These are phyloP conservation scores for Heliconius himera DNA, from an alignment of 1,140 invertebrate genomes.

Conservation along the genomic window DNA sequence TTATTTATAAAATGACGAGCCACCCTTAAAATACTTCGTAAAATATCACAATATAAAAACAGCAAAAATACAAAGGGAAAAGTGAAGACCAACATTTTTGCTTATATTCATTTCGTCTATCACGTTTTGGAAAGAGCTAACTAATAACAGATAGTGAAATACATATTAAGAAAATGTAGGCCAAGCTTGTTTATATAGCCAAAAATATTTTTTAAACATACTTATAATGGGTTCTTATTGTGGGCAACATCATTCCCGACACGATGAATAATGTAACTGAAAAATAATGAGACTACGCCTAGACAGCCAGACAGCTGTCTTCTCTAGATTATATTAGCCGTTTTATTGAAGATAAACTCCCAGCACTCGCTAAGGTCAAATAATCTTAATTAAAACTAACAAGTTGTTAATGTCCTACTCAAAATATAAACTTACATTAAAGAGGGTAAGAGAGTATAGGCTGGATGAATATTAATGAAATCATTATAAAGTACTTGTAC, in stretches of 20 bases:
- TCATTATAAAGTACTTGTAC: neutral
- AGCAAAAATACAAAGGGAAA: neutral
- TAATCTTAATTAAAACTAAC: constrained; percentile 30
- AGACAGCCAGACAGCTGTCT: constrained; percentile 8
- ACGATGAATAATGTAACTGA: constrained; percentile 26
- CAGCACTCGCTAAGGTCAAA: constrained; percentile 19
- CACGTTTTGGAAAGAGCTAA: neutral
- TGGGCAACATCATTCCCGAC: constrained; percentile 18
- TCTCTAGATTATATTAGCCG: constrained; percentile 21
- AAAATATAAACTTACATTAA: constrained; percentile 8
- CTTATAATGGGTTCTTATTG: constrained; percentile 18
- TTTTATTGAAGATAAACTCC: constrained; percentile 28
- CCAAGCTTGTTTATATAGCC: neutral
- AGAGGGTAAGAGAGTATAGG: constrained; percentile 4
- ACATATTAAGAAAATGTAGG: neutral
- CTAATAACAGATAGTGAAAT: neutral
- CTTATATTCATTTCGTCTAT: neutral
- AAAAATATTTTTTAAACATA: neutral
- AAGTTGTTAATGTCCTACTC: constrained; percentile 20
- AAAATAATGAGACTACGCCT: constrained; percentile 17
- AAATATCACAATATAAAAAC: neutral
- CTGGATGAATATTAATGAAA: constrained; percentile 11
- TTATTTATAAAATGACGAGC: neutral
- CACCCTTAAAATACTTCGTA: neutral
- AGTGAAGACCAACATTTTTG: neutral